Conservation (phyloP, 2,113 vertebrate species). For the Mesoclemmys tuberculata region DNA sequence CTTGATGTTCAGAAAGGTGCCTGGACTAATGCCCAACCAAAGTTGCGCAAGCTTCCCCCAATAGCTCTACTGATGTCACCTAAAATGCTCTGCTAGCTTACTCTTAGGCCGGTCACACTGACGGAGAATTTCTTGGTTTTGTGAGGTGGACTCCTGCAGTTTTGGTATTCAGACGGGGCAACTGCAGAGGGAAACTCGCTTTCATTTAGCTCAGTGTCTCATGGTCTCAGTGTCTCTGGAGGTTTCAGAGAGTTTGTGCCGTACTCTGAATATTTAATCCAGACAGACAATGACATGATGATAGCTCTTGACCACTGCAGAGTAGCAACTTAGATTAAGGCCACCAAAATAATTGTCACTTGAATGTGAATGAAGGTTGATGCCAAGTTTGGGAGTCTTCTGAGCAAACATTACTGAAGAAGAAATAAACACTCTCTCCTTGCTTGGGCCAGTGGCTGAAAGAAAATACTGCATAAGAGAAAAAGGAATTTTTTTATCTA, state of each 20-base stretch:
- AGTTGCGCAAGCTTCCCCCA: constrained; percentile 49
- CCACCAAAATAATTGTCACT: constrained; percentile 54
- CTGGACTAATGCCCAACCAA: constrained; percentile 49
- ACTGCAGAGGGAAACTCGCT: constrained; percentile 16
- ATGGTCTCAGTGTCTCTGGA: too few relatives aligned
- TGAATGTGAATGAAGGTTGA: constrained; percentile 49
- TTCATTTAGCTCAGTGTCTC: constrained; percentile 40
- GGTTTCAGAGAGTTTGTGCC: constrained; percentile 31
- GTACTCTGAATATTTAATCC: constrained; percentile 46
- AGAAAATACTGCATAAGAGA: constrained; percentile 61
- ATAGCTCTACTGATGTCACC: constrained; percentile 21
- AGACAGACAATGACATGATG: constrained; percentile 50
- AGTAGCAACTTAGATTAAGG: constrained; percentile 4
- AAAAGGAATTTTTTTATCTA: constrained; percentile 64
- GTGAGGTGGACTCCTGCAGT: constrained; percentile 47
- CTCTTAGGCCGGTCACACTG: constrained; percentile 44
- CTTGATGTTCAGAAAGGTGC: background rate
- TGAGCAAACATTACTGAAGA: constrained; percentile 61
- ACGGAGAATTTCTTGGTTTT: constrained; percentile 47
- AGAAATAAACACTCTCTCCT: constrained; percentile 73
- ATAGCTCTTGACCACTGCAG: constrained; percentile 43
- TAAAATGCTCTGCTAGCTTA: constrained; percentile 36
- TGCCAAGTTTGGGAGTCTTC: constrained; percentile 31
- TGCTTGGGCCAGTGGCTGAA: constrained; percentile 64
- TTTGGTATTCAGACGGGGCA: constrained; percentile 45